phyloP scores from a whole-genome alignment of 35 echinoderm and acorn worm species.

The Ophiothrix spiculata region DNA sequence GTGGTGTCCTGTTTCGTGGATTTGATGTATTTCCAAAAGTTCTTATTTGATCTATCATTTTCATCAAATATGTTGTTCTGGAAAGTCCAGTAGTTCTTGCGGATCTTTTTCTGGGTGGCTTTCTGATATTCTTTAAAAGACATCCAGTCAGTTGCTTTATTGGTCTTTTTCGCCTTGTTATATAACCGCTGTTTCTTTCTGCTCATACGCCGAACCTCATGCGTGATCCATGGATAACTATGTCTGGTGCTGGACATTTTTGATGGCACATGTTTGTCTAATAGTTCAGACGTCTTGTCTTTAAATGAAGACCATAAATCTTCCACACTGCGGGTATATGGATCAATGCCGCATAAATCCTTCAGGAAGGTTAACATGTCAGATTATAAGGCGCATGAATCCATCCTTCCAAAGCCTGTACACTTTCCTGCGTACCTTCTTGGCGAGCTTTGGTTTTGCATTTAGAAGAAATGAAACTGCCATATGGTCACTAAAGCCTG shows the following conservation, averaged over 20 bases:
- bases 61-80: slow-evolving; percentile 5
- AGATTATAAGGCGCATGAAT: background rate
- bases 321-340: background rate
- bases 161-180: background rate
- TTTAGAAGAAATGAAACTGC: too few relatives aligned
- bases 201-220: background rate
- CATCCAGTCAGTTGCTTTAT: background rate
- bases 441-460: background rate
- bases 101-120: background rate
- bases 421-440: background rate
- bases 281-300: too few relatives aligned
- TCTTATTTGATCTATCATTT: background rate
- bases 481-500: slow-evolving; percentile 14
- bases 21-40: slow-evolving; percentile 14
- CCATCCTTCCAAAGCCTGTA: background rate
- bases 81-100: slow-evolving; percentile 22
- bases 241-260: slow-evolving; percentile 7
- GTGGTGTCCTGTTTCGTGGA: background rate
- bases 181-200: too few relatives aligned
- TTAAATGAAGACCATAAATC: background rate
- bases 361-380: background rate
- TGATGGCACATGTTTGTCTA: background rate
- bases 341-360: background rate
- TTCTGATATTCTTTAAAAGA: slow-evolving; percentile 19
- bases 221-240: background rate